Evolutionary conservation across 1,140 invertebrate species (phyloP), one percentile per base, ranked within the genome.

Genomic region (Eurosta solidaginis): DNA sequence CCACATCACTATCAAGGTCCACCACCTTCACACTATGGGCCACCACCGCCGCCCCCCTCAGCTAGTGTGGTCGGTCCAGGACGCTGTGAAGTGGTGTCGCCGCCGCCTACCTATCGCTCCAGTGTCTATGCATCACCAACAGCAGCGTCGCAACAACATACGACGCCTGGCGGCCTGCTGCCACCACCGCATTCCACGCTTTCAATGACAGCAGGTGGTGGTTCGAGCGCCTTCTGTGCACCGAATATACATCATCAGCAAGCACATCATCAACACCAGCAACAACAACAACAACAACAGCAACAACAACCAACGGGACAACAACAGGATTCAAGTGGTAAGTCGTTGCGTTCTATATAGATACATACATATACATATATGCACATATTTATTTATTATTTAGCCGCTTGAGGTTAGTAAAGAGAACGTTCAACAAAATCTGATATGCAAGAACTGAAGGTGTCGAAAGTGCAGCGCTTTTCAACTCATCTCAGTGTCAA

Each of bases 151-250:
- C 49, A 50, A 36, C 33, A 59, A 76, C 36, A 44, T 9, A 33
- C 45, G 3, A 36, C 45, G 44, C 76, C 78, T 33, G 33, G 63
- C 17, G 22, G 27, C 49, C 52, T 75, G 25, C 17, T 36, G 10
- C 74, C 74, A n/a, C 40, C 68, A n/a, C 77, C 47, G 33, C 77
- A 78, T 74, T 74, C 76, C 36, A 27, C 52, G 79, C 82, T 5
- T 73, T 81, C 17, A 63, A 81, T 25, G 80, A 78, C 4, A 79
- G 82, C 10, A 63, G 84, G 83, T 3, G 81, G 83, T 20, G 85
- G 85, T 0, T 80, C 84, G 1, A 86, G 85, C 59, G 85, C 85
- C 7, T 87, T 87, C 63, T 87, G 85, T 80, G 83, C 84, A 2
- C 84, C 85, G 4, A 85, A 83, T 79, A 81, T 81, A 5, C 84